A percentile compares a stretch with the other conserved stretches of the same genome.
phyloP scores from a whole-genome alignment of 2,797 vertebrate genomes.

The Monodelphis domestica region DNA sequence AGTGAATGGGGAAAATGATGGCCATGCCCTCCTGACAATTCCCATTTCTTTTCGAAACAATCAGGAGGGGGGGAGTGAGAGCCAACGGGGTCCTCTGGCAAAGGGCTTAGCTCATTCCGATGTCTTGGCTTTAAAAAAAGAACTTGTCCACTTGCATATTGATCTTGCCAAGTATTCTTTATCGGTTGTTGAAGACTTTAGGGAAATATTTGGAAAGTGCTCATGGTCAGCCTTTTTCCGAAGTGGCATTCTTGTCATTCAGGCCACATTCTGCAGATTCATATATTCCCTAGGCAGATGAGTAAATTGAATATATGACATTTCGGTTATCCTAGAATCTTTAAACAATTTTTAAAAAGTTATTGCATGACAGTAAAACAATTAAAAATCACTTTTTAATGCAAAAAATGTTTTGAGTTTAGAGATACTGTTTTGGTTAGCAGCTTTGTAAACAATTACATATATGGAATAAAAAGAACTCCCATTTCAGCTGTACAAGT shows the following conservation, averaged over 20 bases:
- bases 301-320: constrained; percentile 29
- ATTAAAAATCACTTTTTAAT: constrained; percentile 49
- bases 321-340: neutral
- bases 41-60: constrained; percentile 69
- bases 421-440: constrained; percentile 38
- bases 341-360: neutral
- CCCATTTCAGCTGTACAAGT: neutral
- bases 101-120: neutral
- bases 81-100: constrained; percentile 50
- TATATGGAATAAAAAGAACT: neutral
- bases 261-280: neutral
- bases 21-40: constrained; percentile 8
- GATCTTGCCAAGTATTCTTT: neutral
- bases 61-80: constrained; percentile 29
- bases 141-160: constrained; percentile 19
- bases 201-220: neutral
- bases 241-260: constrained; percentile 23
- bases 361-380: neutral
- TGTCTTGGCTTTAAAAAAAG: constrained; percentile 25
- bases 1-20: neutral
- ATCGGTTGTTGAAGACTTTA: constrained; percentile 30
- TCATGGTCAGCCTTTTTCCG: constrained; percentile 22
- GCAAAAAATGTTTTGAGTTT: constrained; percentile 47
- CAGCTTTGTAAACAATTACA: constrained; percentile 40
- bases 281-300: constrained; percentile 2